Evolutionary conservation across 1,140 invertebrate genomes (phyloP), one percentile per base, ranked within the genome.

Genomic region (Choristoneura fumiferana): DNA sequence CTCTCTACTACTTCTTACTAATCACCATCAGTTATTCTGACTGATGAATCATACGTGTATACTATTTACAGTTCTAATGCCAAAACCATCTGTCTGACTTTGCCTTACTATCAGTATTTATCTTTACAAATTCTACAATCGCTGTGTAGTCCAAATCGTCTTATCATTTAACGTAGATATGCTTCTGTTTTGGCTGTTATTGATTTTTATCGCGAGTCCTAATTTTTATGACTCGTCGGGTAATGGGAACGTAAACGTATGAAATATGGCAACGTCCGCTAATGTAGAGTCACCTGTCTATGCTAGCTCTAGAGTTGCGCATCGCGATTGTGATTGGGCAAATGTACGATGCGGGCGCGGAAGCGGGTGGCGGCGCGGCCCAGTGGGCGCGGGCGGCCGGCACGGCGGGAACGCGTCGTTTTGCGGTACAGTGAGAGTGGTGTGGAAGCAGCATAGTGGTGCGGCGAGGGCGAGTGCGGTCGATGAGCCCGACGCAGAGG

Each of bases 401-500:
- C 33, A 35, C 35, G 54, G 35, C 34, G 29, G 38, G 49, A 69
- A 62, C 54, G 62, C 55, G 68, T 63, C 62, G 67, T 63, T 70
- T 73, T 75, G 74, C 73, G 69, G 72, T 73, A 77, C 65, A 74
- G 73, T 66, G 70, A 73, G 77, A 79, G 74, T 54, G 60, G 54
- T 54, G 35, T 18, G 59, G 34, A 14, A 45, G 68, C 63, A 67
- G 67, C 65, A 60, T 58, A 67, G 69, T 69, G 69, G 58, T 60
- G 73, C 70, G 74, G 68, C 61, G 73, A 81, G 78, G 81, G 81
- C 75, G 77, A 70, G 73, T 72, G 79, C 84, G 84, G 82, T 87
- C 84, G 84, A 87, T 87, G 84, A 87, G 84, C 84, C 79, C 82
- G 80, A 70, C 66, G 76, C 74, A 84, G 84, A 80, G 81, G 84